These are phyloP conservation scores for Hyalella azteca DNA, from an alignment of 2,888 invertebrate species.

Conservation along the genomic window DNA sequence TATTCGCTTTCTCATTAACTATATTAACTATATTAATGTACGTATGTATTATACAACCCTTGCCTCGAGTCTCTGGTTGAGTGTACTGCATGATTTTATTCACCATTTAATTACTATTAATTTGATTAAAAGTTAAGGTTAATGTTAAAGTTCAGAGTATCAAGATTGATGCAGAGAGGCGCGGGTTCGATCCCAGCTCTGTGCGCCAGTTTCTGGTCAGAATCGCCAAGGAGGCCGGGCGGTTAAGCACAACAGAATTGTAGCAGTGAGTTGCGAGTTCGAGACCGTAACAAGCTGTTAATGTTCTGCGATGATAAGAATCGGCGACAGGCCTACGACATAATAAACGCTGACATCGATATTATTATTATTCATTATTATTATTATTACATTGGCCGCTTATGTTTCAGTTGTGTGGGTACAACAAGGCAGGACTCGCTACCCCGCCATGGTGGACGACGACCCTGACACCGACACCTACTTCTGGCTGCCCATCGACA, in stretches of 20 bases:
- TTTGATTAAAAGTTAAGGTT: too few relatives aligned
- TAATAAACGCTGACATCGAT: background rate
- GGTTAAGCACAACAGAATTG: too few relatives aligned
- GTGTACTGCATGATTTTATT: background rate
- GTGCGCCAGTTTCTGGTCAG: background rate
- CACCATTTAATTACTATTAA: background rate
- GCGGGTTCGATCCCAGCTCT: background rate
- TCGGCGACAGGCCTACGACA: background rate
- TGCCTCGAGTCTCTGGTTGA: background rate
- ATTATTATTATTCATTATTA: too few relatives aligned
- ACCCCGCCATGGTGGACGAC: slow-evolving; percentile 76
- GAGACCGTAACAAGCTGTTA: background rate
- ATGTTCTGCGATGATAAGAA: background rate
- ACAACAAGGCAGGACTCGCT: slow-evolving; percentile 72
- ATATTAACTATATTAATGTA: background rate
- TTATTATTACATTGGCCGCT: background rate
- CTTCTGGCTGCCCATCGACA: slow-evolving; percentile 68
- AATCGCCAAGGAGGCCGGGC: background rate
- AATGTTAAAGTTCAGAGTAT: background rate
- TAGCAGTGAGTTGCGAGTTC: too few relatives aligned
- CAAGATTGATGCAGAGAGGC: background rate
- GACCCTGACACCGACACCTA: slow-evolving; percentile 71
- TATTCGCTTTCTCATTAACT: background rate
- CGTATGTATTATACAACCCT: background rate
- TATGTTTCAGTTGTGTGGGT: slow-evolving; percentile 71